A percentile compares a stretch with the other conserved stretches of the same genome.
These are phyloP conservation scores for Desoria tigrina DNA, from an alignment of 2,888 invertebrate species.

Conservation along the genomic window DNA sequence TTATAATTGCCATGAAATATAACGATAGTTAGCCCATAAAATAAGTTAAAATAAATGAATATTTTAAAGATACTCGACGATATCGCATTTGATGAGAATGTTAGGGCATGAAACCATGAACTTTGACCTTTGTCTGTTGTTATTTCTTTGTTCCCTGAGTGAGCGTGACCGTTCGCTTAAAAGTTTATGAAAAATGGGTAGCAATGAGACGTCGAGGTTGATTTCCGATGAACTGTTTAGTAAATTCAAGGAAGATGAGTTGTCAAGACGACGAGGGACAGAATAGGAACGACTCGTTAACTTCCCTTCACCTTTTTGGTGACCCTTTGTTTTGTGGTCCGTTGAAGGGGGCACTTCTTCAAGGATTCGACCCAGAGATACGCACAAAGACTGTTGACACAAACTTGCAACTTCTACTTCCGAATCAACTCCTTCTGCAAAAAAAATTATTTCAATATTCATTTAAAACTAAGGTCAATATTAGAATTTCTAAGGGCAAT, in stretches of 20 bases:
- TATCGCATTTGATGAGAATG: slow-evolving; percentile 93
- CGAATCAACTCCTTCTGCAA: too few relatives aligned
- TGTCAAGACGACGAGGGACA: slow-evolving; percentile 74
- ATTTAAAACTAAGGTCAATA: too few relatives aligned
- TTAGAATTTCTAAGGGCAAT: background rate
- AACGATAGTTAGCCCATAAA: background rate
- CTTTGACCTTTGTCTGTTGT: slow-evolving; percentile 28
- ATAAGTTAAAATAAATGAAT: too few relatives aligned
- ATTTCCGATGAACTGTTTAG: slow-evolving; percentile 37
- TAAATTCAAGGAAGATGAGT: slow-evolving; percentile 41
- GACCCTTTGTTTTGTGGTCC: slow-evolving; percentile 50
- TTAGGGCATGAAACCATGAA: slow-evolving; percentile 84
- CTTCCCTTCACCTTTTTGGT: too few relatives aligned
- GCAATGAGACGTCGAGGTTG: slow-evolving; percentile 74
- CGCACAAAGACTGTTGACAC: too few relatives aligned
- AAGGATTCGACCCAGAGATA: background rate
- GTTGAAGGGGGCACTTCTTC: background rate
- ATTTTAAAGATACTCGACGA: slow-evolving; percentile 75
- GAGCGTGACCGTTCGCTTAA: slow-evolving; percentile 40
- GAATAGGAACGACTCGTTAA: slow-evolving; percentile 56
- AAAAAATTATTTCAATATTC: too few relatives aligned
- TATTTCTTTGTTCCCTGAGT: slow-evolving; percentile 13
- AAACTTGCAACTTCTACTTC: too few relatives aligned
- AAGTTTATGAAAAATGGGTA: slow-evolving; percentile 84
- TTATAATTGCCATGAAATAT: background rate